phyloP scores from a whole-genome alignment of 2,113 vertebrate species.

The Takifugu bimaculatus region DNA sequence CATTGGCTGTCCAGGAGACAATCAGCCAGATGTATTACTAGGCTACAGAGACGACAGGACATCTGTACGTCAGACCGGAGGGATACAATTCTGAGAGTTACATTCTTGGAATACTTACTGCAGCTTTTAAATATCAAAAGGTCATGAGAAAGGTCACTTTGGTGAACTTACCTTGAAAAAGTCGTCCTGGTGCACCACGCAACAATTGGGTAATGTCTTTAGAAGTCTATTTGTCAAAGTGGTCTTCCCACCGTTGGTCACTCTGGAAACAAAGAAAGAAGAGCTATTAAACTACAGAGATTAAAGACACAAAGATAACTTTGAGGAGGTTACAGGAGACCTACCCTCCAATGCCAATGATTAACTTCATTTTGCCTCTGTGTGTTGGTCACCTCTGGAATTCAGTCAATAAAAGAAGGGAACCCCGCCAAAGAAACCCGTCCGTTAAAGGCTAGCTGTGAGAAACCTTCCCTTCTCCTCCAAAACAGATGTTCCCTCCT shows the following conservation, averaged over 20 bases:
- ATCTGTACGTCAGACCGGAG: slow-evolving; percentile 57
- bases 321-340: slow-evolving; percentile 11
- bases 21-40: slow-evolving; percentile 72
- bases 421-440: slow-evolving; percentile 47
- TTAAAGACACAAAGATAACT: neutral
- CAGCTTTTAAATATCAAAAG: slow-evolving; percentile 11
- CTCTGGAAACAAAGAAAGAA: slow-evolving; percentile 53
- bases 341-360: slow-evolving; percentile 79
- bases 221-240: slow-evolving; percentile 75
- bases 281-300: neutral
- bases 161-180: slow-evolving; percentile 77
- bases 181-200: slow-evolving; percentile 80
- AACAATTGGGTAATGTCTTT: slow-evolving; percentile 77
- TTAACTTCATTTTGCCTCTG: slow-evolving; percentile 71
- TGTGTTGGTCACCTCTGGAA: slow-evolving; percentile 60
- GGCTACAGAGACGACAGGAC: slow-evolving; percentile 63
- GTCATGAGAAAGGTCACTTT: neutral
- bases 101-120: slow-evolving; percentile 11
- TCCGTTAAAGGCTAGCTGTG: slow-evolving; percentile 27
- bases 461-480: slow-evolving; percentile 49
- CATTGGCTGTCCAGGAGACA: slow-evolving; percentile 76
- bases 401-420: slow-evolving; percentile 65
- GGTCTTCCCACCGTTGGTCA: slow-evolving; percentile 83
- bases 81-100: slow-evolving; percentile 23
- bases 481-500: slow-evolving; percentile 42